Conservation (phyloP, 2,113 vertebrate species). For the Lophochroa leadbeateri region DNA sequence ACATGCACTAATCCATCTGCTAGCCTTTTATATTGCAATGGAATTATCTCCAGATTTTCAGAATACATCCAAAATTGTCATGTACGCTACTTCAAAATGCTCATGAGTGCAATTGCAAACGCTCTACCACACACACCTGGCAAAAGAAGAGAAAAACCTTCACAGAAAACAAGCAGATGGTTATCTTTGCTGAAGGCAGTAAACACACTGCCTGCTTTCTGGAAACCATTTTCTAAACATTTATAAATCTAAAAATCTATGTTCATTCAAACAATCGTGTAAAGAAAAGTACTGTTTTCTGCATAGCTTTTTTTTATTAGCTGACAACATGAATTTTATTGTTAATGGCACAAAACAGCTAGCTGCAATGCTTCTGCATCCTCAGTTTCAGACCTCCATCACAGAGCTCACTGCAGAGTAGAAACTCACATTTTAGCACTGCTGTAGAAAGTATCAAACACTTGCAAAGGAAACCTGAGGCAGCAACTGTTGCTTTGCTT, state of each 20-base stretch:
- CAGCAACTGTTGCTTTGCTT: background rate
- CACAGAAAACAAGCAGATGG: constrained; percentile 12
- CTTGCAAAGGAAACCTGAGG: background rate
- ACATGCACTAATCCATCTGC: background rate
- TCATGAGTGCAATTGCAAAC: background rate
- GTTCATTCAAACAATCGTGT: background rate
- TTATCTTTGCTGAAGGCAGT: background rate
- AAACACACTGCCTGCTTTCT: constrained; percentile 1
- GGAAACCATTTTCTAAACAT: constrained; percentile 27
- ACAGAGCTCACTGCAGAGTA: background rate
- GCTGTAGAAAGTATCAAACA: background rate
- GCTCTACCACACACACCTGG: background rate
- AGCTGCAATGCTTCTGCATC: background rate
- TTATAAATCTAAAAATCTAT: background rate
- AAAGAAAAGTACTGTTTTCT: background rate
- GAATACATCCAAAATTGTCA: background rate
- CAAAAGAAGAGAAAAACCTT: background rate
- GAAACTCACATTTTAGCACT: background rate
- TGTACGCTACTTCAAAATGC: background rate
- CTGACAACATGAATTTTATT: background rate
- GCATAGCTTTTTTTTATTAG: background rate
- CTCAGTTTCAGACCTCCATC: background rate
- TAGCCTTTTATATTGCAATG: background rate
- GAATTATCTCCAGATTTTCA: background rate
- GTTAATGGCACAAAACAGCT: background rate